These are phyloP conservation scores for Lottia scabra DNA, from an alignment of 2,888 invertebrate species.

Conservation along the genomic window DNA sequence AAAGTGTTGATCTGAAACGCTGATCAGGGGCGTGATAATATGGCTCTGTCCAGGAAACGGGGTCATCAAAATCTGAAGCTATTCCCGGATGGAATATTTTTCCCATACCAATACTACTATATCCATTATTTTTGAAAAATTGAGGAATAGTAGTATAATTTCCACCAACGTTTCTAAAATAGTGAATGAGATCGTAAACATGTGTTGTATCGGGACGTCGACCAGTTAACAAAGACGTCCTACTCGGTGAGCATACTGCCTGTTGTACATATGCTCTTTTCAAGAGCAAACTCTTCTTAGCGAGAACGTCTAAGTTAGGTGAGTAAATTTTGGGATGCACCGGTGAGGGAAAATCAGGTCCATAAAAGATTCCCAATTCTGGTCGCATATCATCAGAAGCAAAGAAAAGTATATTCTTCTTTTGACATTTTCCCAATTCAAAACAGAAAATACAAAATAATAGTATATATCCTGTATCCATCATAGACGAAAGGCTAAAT, in stretches of 20 bases:
- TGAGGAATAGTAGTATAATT: slow-evolving; percentile 41
- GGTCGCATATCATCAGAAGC: slow-evolving; percentile 33
- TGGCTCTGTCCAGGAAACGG: slow-evolving; percentile 17
- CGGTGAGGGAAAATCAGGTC: slow-evolving; percentile 7
- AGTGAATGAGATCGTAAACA: slow-evolving; percentile 33
- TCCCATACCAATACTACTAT: slow-evolving; percentile 31
- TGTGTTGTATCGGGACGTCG: slow-evolving; percentile 40
- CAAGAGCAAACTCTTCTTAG: slow-evolving; percentile 25
- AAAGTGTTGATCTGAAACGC: too few species aligned
- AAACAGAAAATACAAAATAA: neutral
- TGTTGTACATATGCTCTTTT: slow-evolving; percentile 27
- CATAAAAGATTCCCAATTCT: slow-evolving; percentile 21
- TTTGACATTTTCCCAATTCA: neutral
- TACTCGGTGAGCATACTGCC: slow-evolving; percentile 19
- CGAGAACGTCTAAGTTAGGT: slow-evolving; percentile 27
- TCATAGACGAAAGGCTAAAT: too few species aligned
- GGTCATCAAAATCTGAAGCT: slow-evolving; percentile 6
- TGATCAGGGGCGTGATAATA: neutral
- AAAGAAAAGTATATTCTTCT: slow-evolving; percentile 34
- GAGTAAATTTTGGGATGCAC: slow-evolving; percentile 26
- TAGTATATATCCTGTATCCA: neutral
- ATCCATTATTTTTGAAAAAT: slow-evolving; percentile 39
- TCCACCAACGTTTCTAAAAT: slow-evolving; percentile 32
- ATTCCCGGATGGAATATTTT: slow-evolving; percentile 26
- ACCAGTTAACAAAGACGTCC: slow-evolving; percentile 29